A percentile compares a stretch with the other conserved stretches of the same genome.
Evolutionary conservation across 2,888 invertebrate species (phyloP).

Genomic region (Acanthoscelides obtectus): DNA sequence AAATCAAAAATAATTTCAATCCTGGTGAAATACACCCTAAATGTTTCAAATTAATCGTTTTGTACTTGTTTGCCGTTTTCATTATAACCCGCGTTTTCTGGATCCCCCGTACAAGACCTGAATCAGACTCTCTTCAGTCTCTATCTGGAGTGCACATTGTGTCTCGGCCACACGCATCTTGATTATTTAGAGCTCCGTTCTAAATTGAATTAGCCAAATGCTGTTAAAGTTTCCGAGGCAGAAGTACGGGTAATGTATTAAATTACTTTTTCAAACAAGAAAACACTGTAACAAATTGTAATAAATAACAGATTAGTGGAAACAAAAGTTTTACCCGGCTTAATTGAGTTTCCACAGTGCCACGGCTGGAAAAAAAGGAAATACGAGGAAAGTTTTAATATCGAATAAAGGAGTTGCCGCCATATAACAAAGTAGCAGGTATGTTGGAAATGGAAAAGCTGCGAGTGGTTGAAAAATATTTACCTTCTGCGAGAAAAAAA

Average conservation of each 20-base stretch:
- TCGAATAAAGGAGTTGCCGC: neutral
- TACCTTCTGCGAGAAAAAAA: neutral
- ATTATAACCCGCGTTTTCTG: too few species aligned
- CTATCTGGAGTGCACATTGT: neutral
- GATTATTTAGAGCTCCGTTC: neutral
- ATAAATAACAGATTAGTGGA: neutral
- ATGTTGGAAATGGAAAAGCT: neutral
- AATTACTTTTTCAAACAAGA: neutral
- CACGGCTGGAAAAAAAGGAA: neutral
- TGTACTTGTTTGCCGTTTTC: too few species aligned
- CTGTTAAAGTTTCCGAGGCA: neutral
- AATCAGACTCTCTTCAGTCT: neutral
- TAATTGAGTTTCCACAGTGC: neutral
- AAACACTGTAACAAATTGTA: neutral
- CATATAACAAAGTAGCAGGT: neutral
- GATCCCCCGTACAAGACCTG: too few species aligned
- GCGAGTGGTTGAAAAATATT: neutral
- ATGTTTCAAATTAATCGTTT: too few species aligned
- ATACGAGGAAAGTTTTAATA: neutral
- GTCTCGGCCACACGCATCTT: neutral
- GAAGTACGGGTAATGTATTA: neutral
- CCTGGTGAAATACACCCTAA: too few species aligned
- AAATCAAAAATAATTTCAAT: too few species aligned
- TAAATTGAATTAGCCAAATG: neutral
- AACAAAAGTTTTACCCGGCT: neutral